These are phyloP conservation scores for Trachelus tabidus DNA, from an alignment of 2,888 invertebrate genomes.

Conservation along the genomic window DNA sequence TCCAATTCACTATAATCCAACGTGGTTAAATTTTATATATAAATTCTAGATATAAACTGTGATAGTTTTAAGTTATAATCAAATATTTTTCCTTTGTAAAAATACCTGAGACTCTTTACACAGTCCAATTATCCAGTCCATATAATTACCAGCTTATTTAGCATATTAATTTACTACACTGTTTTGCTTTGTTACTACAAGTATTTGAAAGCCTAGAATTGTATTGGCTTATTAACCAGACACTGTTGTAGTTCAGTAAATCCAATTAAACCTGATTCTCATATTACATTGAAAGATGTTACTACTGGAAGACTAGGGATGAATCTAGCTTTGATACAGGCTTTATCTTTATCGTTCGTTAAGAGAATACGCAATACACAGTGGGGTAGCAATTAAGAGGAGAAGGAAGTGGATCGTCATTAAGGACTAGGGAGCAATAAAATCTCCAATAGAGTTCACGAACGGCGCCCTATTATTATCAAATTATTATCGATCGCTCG, in stretches of 20 bases:
- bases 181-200: neutral
- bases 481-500: neutral
- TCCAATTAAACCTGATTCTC: neutral
- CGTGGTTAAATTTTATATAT: neutral
- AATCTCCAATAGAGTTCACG: neutral
- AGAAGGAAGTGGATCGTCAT: neutral
- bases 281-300: neutral
- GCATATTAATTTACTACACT: neutral
- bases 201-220: neutral
- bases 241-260: neutral
- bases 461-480: neutral
- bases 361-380: neutral
- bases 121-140: no score
- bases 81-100: neutral
- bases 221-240: neutral
- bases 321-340: neutral
- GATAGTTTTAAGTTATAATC: neutral
- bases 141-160: neutral
- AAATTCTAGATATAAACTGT: neutral
- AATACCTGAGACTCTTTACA: neutral
- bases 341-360: neutral
- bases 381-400: neutral
- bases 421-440: neutral
- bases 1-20: neutral
- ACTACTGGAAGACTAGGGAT: neutral